Percentiles rank a stretch among this genome's conserved stretches.
These are phyloP conservation scores for Meliscaeva auricollis DNA, from an alignment of 2,888 invertebrate genomes.

Conservation along the genomic window DNA sequence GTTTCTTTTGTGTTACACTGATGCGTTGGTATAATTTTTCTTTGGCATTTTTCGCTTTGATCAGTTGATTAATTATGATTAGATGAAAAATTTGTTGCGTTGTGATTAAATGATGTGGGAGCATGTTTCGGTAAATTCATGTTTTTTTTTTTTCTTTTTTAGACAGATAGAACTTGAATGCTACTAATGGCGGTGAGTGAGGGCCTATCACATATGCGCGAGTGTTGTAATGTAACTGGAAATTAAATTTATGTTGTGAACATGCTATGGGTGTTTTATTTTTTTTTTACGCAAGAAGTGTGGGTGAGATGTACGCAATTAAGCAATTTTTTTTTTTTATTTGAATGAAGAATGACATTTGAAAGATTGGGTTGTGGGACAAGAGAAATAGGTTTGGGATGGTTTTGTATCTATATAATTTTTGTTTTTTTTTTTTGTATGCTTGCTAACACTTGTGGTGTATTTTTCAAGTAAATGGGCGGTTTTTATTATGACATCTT, in stretches of 20 bases:
- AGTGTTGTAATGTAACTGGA: constrained; percentile 65
- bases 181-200: constrained; percentile 21
- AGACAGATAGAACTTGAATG: not conserved
- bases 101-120: constrained; percentile 64
- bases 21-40: not conserved
- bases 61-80: constrained; percentile 73
- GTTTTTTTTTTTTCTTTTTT: not conserved
- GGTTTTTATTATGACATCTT: constrained; percentile 45
- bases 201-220: constrained; percentile 53
- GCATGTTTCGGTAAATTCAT: constrained; percentile 18
- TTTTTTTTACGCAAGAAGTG: constrained; percentile 60
- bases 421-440: not conserved
- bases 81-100: constrained; percentile 73
- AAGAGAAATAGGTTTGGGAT: constrained; percentile 27
- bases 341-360: constrained; percentile 62
- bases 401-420: constrained; percentile 3
- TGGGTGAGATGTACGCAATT: constrained; percentile 64
- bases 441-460: constrained; percentile 50
- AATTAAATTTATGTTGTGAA: constrained; percentile 63
- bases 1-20: constrained; percentile 15
- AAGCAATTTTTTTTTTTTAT: constrained; percentile 41
- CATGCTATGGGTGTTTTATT: constrained; percentile 42
- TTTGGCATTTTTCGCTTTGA: constrained; percentile 28
- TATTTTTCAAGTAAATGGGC: constrained; percentile 38
- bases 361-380: constrained; percentile 43